These are phyloP conservation scores for Crossocerus cetratus DNA, from an alignment of 2,888 invertebrate genomes.

Conservation along the genomic window DNA sequence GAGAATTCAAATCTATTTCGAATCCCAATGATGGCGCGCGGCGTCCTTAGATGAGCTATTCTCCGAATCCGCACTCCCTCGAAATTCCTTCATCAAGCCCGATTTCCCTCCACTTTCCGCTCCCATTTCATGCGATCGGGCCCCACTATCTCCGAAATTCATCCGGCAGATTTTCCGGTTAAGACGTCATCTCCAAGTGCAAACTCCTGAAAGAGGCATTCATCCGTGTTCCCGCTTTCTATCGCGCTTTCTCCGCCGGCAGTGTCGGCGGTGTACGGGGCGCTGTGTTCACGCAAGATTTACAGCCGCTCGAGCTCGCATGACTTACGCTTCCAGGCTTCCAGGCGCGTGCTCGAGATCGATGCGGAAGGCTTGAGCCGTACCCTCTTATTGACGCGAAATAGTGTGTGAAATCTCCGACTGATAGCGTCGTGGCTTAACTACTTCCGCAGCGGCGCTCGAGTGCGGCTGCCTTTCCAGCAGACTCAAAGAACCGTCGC, in stretches of 20 bases:
- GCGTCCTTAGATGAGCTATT: not conserved
- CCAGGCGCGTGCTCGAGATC: slow-evolving; percentile 38
- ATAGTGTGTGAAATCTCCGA: not conserved
- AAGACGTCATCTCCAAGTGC: too few species aligned
- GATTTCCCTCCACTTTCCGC: not conserved
- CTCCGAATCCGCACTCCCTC: not conserved
- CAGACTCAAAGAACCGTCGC: too few species aligned
- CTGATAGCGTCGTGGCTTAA: too few species aligned
- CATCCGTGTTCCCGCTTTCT: too few species aligned
- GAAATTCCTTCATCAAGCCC: not conserved
- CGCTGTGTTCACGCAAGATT: slow-evolving; percentile 57
- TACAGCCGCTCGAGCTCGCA: slow-evolving; percentile 56
- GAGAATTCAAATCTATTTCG: not conserved
- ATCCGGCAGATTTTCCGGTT: too few species aligned
- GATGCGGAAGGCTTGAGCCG: slow-evolving; percentile 13
- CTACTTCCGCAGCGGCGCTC: not conserved
- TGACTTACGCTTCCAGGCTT: slow-evolving; percentile 51
- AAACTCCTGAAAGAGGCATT: too few species aligned
- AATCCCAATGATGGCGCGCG: not conserved
- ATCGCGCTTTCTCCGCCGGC: too few species aligned
- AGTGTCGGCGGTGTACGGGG: slow-evolving; percentile 38
- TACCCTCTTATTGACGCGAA: slow-evolving; percentile 32
- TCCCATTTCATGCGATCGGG: not conserved
- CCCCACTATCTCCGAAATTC: too few species aligned
- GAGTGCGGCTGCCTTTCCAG: too few species aligned